A percentile compares a stretch with the other conserved stretches of the same genome.
phyloP scores from a whole-genome alignment of 2,797 vertebrate species.

The Sebastolobus alascanus region DNA sequence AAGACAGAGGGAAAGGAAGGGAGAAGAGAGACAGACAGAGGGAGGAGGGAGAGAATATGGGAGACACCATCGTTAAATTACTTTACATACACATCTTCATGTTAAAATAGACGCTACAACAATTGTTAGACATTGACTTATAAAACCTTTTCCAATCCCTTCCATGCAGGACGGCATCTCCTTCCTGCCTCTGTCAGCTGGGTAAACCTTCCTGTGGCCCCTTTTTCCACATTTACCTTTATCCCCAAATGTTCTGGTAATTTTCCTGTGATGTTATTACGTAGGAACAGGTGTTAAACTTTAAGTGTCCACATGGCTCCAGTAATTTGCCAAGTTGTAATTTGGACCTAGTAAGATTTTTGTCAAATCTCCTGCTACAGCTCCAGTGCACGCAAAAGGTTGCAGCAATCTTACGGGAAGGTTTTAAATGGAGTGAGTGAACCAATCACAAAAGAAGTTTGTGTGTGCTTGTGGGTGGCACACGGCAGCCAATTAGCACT shows the following conservation, averaged over 20 bases:
- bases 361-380: not conserved
- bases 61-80: conserved; percentile 36
- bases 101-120: not conserved
- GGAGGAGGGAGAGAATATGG: conserved; percentile 40
- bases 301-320: not conserved
- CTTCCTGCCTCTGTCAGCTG: conserved; percentile 41
- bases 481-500: not conserved
- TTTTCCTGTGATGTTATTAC: not conserved
- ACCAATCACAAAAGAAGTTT: not conserved
- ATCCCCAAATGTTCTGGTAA: not conserved
- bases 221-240: conserved; percentile 1
- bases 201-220: not conserved
- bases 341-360: not conserved
- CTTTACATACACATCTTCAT: conserved; percentile 24
- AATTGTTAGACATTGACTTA: not conserved
- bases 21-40: conserved; percentile 18
- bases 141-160: conserved; percentile 11
- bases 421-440: not conserved
- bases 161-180: conserved; percentile 48
- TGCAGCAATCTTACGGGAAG: not conserved
- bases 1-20: conserved; percentile 8
- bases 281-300: not conserved
- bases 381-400: not conserved
- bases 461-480: not conserved
- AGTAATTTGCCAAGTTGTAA: not conserved